Percentiles rank a stretch among this genome's conserved stretches.
These are phyloP conservation scores for Peromyscus polionotus DNA, from an alignment of 2,113 vertebrate genomes.

Conservation along the genomic window DNA sequence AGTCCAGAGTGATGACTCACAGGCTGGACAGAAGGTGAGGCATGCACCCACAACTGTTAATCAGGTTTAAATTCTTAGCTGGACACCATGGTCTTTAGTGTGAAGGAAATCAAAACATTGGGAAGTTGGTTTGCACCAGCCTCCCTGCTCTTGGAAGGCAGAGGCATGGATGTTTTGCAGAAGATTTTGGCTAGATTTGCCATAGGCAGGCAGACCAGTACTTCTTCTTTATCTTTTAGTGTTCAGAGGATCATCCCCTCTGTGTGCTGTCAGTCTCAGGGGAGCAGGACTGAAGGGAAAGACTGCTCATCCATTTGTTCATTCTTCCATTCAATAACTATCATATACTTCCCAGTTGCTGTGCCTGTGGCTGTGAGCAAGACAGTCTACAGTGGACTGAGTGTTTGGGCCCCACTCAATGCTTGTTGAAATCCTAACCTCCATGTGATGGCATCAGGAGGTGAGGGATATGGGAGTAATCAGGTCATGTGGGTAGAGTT, in stretches of 20 bases:
- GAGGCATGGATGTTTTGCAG: background rate
- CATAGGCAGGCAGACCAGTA: background rate
- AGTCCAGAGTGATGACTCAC: background rate
- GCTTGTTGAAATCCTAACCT: background rate
- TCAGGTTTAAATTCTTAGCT: conserved; percentile 38
- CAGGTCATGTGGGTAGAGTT: background rate
- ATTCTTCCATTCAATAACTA: background rate
- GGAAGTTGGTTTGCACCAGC: background rate
- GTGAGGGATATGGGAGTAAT: background rate
- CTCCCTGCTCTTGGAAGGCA: background rate
- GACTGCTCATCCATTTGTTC: background rate
- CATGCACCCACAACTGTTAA: background rate
- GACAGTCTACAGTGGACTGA: background rate
- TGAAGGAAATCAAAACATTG: conserved; percentile 51
- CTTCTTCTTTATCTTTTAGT: conserved; percentile 55
- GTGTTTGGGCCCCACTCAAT: background rate
- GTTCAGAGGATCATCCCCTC: conserved; percentile 68
- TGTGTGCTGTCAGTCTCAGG: conserved; percentile 13
- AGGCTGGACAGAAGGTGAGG: background rate
- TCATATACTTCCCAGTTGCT: background rate
- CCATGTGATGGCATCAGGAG: background rate
- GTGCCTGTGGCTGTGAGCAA: background rate
- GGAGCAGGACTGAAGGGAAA: conserved; percentile 45
- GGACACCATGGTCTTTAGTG: background rate
- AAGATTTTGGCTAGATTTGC: background rate